Evolutionary conservation across 2,113 vertebrate genomes (phyloP).

Genomic region (Paratilapia polleni): DNA sequence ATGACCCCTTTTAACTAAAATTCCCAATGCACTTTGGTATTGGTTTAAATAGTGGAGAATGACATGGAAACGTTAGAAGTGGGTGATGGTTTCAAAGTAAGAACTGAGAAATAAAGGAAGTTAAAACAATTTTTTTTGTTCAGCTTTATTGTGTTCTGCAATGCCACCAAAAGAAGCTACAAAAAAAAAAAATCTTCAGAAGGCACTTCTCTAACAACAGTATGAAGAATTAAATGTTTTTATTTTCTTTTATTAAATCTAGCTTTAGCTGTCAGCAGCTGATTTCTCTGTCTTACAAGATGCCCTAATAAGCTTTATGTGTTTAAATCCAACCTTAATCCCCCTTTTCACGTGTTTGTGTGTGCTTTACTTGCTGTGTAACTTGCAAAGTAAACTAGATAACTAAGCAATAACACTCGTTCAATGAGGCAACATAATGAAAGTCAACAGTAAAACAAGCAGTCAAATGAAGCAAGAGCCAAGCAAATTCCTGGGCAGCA

Average conservation of each 20-base stretch:
- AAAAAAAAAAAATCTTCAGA: background rate
- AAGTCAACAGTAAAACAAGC: slow-evolving; percentile 16
- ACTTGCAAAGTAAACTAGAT: background rate
- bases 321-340: background rate
- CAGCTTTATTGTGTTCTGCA: background rate
- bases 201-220: background rate
- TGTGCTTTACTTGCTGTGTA: background rate
- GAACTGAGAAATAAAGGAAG: background rate
- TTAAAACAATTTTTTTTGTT: background rate
- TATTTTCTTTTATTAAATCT: background rate
- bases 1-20: background rate
- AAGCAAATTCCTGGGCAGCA: background rate
- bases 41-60: background rate
- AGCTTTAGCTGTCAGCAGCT: background rate
- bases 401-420: background rate
- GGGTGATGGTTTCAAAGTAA: background rate
- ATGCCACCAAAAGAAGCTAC: background rate
- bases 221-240: background rate
- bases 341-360: background rate
- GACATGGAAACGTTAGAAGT: background rate
- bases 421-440: background rate
- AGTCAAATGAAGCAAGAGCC: background rate
- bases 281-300: background rate
- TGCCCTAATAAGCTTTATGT: background rate
- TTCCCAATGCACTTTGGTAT: background rate